phyloP scores from a whole-genome alignment of 1,140 invertebrate species.

The Mylabris phalerata region DNA sequence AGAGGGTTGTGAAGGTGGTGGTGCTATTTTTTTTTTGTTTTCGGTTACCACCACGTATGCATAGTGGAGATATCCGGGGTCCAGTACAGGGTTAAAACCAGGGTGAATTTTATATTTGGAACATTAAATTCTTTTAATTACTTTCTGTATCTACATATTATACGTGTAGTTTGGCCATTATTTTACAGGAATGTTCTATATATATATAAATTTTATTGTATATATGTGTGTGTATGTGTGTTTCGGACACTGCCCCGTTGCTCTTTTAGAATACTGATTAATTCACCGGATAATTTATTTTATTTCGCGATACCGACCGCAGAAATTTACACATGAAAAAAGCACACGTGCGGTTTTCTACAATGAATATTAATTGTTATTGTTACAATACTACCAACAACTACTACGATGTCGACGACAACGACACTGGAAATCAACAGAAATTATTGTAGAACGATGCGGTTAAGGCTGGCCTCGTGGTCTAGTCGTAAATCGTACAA shows the following conservation, averaged over 20 bases:
- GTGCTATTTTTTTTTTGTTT: too few relatives aligned
- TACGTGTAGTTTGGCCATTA: constrained; percentile 38
- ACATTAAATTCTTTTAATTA: constrained; percentile 40
- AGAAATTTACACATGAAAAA: constrained; percentile 30
- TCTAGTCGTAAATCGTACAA: too few relatives aligned
- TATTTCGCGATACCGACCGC: constrained; percentile 24
- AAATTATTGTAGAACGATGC: too few relatives aligned
- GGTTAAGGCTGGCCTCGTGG: too few relatives aligned
- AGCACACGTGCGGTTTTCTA: constrained; percentile 23
- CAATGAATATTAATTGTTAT: constrained; percentile 27
- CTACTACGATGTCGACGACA: too few relatives aligned
- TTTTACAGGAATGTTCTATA: constrained; percentile 34
- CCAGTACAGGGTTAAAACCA: not conserved
- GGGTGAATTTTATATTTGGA: constrained; percentile 37
- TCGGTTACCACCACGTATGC: not conserved
- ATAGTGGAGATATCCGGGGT: not conserved
- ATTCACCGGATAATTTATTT: constrained; percentile 34
- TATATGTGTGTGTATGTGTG: not conserved
- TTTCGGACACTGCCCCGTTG: constrained; percentile 12
- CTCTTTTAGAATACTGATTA: constrained; percentile 35
- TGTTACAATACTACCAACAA: too few relatives aligned
- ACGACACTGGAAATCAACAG: too few relatives aligned
- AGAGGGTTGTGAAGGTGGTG: too few relatives aligned
- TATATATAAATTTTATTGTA: too few relatives aligned
- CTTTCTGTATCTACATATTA: constrained; percentile 39